Evolutionary conservation across 2,113 vertebrate genomes (phyloP).

Genomic region (Dromaius novaehollandiae): DNA sequence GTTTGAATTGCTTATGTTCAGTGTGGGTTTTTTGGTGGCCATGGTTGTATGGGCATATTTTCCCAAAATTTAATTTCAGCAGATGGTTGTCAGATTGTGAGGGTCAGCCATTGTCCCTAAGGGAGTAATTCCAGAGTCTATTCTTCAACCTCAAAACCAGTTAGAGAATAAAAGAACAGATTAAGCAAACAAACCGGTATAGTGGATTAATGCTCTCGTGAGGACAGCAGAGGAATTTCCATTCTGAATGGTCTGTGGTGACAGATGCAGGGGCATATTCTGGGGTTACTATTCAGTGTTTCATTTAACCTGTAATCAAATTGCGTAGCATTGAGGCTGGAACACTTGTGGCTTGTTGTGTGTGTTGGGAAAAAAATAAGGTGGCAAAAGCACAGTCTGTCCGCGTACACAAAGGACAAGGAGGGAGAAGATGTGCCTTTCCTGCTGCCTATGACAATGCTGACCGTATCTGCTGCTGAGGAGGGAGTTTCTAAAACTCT

Average conservation of each 20-base stretch:
- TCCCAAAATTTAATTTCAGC: conserved; percentile 4
- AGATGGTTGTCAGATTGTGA: conserved; percentile 27
- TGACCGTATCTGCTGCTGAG: background rate
- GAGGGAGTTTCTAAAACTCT: background rate
- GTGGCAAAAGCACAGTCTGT: background rate
- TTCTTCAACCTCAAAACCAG: background rate
- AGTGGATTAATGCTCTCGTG: background rate
- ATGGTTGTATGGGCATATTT: background rate
- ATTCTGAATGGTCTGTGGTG: background rate
- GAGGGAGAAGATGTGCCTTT: background rate
- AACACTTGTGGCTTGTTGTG: background rate
- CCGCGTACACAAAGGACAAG: fast-evolving
- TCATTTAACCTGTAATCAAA: background rate
- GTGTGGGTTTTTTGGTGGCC: background rate
- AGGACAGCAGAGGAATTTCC: background rate
- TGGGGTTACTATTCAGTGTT: background rate
- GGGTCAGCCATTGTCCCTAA: background rate
- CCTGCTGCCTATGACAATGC: background rate
- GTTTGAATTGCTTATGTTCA: background rate
- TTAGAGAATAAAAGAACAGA: background rate
- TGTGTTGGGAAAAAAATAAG: background rate
- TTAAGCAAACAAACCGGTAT: background rate
- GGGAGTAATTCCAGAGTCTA: background rate
- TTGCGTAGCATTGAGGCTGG: background rate
- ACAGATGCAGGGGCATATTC: background rate